Evolutionary conservation across 2,797 vertebrate genomes (phyloP).

Genomic region (Brachyalestes nurse): DNA sequence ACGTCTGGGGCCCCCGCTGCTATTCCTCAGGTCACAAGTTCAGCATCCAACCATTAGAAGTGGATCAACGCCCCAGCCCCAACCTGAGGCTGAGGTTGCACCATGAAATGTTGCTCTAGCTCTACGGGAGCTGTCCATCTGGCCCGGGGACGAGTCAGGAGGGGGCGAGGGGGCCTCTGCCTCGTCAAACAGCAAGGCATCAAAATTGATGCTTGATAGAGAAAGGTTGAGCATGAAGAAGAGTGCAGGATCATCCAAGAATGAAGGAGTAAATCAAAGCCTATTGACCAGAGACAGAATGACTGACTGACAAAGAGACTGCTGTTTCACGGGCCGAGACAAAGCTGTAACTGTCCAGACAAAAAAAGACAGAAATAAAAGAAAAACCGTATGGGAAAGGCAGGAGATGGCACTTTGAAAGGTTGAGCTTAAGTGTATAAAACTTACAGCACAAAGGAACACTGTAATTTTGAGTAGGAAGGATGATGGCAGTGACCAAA

Average conservation of each 20-base stretch:
- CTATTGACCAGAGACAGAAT: background rate
- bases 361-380: background rate
- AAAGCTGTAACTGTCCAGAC: background rate
- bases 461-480: background rate
- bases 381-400: background rate
- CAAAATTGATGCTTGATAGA: conserved; percentile 40
- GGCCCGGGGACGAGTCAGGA: conserved; percentile 26
- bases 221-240: conserved; percentile 24
- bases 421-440: background rate
- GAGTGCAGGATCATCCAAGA: background rate
- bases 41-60: conserved; percentile 45
- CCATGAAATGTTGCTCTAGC: conserved; percentile 17
- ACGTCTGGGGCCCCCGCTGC: conserved; percentile 42
- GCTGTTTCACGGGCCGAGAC: background rate
- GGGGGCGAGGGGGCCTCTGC: background rate
- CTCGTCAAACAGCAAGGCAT: conserved; percentile 26
- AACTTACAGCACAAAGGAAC: background rate
- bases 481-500: background rate
- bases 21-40: conserved; percentile 46
- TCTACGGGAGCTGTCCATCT: conserved; percentile 48
- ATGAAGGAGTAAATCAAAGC: conserved; percentile 14
- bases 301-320: background rate
- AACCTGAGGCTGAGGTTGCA: conserved; percentile 22
- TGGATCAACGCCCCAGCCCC: conserved; percentile 39
- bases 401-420: conserved; percentile 1